Base-by-base conservation (phyloP, 2,888 invertebrate genomes). In the Epistrophe eligans region DNA sequence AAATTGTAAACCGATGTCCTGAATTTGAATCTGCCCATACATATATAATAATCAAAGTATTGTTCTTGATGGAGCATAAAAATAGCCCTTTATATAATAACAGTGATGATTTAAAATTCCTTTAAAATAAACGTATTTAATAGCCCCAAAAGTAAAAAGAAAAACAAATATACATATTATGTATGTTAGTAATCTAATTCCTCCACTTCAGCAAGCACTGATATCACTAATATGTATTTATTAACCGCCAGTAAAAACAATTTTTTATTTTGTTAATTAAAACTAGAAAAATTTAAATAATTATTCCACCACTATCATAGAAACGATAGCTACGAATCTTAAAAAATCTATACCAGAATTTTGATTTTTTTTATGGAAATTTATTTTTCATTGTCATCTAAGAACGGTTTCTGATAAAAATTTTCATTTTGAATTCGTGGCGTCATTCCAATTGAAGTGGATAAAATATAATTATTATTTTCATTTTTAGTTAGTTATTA, bases 401-500 rank as follows among this genome's bases (percentile, higher is more conserved):
- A 5, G 5, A 38, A 38, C 24, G 11, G 11, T 13, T 40, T 40
- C 40, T 40, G 5, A n/a, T n/a, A 17, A 10, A 10, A 17, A 48
- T 17, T 48, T 48, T 17, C 13, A 3, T 13, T n/a, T 24, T 24
- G 24, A 24, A 24, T 24, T 24, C 24, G 24, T 24, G 24, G 52
- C 13, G 13, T 52, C 13, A 24, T 52, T 52, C 3, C 24, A 3
- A 24, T 11, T 13, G 5, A 2, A 52, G 13, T 28, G 13, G 15
- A 28, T 13, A 28, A 7, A 19, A 15, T 6, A 28, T 2, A 28
- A 15, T 13, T 13, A 13, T 15, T 3, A 11, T 24, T 71, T 38
- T 50, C 43, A 72, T 28, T 43, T 73, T 38, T n/a, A 40, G n/a
- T 81, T 81, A 57, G 52, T 77, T 77, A 11, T 50, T 50, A 10